Percentiles rank a stretch among this genome's conserved stretches.
Conservation (phyloP, 2,888 invertebrate genomes). For the Rhorus exstirpatorius region DNA sequence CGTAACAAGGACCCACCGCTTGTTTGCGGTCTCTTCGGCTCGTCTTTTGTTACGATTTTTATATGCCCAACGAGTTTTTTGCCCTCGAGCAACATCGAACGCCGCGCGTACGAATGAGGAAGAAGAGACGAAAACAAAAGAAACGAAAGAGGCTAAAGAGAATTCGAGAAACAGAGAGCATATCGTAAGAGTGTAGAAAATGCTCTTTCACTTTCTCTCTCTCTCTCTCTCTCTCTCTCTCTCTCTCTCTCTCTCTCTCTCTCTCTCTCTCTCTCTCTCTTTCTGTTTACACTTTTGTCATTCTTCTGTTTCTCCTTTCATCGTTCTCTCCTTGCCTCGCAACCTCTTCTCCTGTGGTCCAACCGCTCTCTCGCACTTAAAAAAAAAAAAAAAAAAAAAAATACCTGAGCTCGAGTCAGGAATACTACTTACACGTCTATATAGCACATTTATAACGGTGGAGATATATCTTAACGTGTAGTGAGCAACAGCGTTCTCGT, state of each 20-base stretch:
- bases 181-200: constrained; percentile 2
- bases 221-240: background rate
- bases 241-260: background rate
- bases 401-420: background rate
- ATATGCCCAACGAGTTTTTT: constrained; percentile 15
- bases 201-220: too few relatives aligned
- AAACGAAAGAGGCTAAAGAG: constrained; percentile 13
- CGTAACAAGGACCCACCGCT: constrained; percentile 69
- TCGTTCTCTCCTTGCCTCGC: too few relatives aligned
- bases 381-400: background rate
- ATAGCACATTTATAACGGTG: constrained; percentile 1
- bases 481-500: constrained; percentile 28
- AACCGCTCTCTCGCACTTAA: constrained; percentile 28
- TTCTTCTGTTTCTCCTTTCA: too few relatives aligned
- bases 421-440: background rate
- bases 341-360: constrained; percentile 46
- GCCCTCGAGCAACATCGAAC: constrained; percentile 7
- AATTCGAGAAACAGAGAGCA: constrained; percentile 28
- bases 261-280: background rate
- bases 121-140: constrained; percentile 26
- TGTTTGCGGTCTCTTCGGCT: constrained; percentile 54
- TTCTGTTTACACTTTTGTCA: background rate
- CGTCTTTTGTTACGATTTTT: constrained; percentile 66
- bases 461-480: background rate
- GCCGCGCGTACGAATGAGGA: constrained; percentile 14